A percentile compares a stretch with the other conserved stretches of the same genome.
Conservation (phyloP, 1,140 invertebrate species). For the Phymorhynchus buccinoides region DNA sequence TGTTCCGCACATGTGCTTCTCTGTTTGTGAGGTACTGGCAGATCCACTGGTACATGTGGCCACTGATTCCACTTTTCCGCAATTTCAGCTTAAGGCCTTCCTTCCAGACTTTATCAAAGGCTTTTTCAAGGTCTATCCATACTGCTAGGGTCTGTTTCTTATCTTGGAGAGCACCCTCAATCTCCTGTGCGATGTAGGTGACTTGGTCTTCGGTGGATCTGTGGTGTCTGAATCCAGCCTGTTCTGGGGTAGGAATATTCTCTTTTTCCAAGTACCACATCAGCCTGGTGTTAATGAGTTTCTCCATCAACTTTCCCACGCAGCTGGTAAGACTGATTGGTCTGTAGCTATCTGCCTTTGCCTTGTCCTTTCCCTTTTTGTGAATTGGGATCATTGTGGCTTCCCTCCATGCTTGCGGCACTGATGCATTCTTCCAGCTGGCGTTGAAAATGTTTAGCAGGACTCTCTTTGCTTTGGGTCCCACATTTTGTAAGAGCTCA, state of each 20-base stretch:
- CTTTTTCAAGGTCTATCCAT: neutral
- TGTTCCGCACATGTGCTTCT: slow-evolving; percentile 33
- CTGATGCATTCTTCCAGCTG: slow-evolving; percentile 22
- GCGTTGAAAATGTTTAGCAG: slow-evolving; percentile 43
- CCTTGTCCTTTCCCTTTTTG: slow-evolving; percentile 41
- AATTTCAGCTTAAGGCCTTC: neutral
- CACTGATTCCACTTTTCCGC: neutral
- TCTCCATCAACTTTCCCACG: slow-evolving; percentile 33
- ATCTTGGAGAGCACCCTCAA: slow-evolving; percentile 14
- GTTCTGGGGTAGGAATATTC: neutral
- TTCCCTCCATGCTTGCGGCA: slow-evolving; percentile 40
- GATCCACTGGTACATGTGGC: slow-evolving; percentile 32
- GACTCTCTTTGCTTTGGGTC: neutral
- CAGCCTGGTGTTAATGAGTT: slow-evolving; percentile 8
- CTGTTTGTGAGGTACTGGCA: slow-evolving; percentile 27
- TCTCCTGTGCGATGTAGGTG: neutral
- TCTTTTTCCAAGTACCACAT: slow-evolving; percentile 19
- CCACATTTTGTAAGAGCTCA: slow-evolving; percentile 34
- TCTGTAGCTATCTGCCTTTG: slow-evolving; percentile 35
- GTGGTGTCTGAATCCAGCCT: neutral
- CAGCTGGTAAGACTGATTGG: slow-evolving; percentile 45
- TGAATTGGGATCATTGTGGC: slow-evolving; percentile 35
- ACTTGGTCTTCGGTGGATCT: neutral
- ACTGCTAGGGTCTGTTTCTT: slow-evolving; percentile 3
- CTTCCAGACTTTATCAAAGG: slow-evolving; percentile 13